Evolutionary conservation across 2,888 invertebrate species (phyloP).

Genomic region (Odontocolon sp.): DNA sequence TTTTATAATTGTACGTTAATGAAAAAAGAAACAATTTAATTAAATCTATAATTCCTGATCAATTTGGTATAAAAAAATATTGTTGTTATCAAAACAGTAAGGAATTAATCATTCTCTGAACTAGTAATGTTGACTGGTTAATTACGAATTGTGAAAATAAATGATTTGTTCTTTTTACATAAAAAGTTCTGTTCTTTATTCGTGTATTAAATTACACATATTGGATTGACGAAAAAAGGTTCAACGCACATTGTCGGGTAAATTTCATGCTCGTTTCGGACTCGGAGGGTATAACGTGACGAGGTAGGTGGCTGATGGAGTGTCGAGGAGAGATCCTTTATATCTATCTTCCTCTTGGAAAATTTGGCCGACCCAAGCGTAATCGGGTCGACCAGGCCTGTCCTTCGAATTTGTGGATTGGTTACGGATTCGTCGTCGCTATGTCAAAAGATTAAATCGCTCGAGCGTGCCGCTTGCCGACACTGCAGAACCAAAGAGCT

Average conservation of each 20-base stretch:
- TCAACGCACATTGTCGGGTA: not conserved
- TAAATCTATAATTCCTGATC: too few relatives aligned
- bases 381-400: not conserved
- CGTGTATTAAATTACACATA: not conserved
- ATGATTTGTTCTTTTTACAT: not conserved
- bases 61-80: too few relatives aligned
- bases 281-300: not conserved
- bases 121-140: not conserved
- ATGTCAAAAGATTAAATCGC: constrained; percentile 41
- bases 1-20: too few relatives aligned
- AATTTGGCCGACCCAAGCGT: constrained; percentile 23
- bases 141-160: not conserved
- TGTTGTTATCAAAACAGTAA: not conserved
- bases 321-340: constrained; percentile 5
- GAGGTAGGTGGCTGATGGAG: not conserved
- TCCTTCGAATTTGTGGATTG: constrained; percentile 5
- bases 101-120: not conserved
- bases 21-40: too few relatives aligned
- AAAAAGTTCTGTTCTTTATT: not conserved
- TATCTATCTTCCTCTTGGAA: constrained; percentile 13
- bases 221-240: constrained; percentile 1
- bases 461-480: constrained; percentile 21
- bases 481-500: constrained; percentile 11
- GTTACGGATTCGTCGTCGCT: constrained; percentile 1
- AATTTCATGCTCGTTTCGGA: not conserved